Evolutionary conservation across 2,797 vertebrate genomes (phyloP), one percentile per base, ranked within the genome.

Genomic region (Acipenser transmontanus): DNA sequence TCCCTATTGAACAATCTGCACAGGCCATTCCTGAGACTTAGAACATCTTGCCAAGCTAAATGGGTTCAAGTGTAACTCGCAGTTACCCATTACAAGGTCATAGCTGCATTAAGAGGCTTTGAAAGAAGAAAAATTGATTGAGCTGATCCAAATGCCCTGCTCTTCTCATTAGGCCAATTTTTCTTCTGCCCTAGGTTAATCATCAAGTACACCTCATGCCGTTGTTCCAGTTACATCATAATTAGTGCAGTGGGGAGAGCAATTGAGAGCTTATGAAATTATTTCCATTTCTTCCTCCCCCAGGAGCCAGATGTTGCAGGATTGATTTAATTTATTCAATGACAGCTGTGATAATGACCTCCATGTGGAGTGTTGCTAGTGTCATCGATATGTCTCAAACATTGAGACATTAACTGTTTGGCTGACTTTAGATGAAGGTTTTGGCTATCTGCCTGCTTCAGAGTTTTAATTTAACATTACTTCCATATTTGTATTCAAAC

Each of bases 171-270:
- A 93, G 74, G 87, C 82, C 85, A 84, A 91, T 93, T 93, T 93
- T 87, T 93, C 90, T 91, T 82, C 83, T 88, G 90, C 88, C 90
- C 82, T 83, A 82, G 92, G 93, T 95, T 95, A 95, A 95, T 96
- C 91, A 91, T 89, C 88, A 90, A 89, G 85, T 88, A 90, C 81
- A 88, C 88, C 85, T 89, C 89, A 86, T 80, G 85, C 86, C 91
- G 90, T 89, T 93, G 87, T 91, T 90, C 87, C 84, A 85, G 85
- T 93, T 94, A 93, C 89, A 94, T 94, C 90, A 93, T 93, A 93
- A 96, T 95, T 94, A 93, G 88, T 84, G 80, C 77, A 82, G 85
- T 80, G 77, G 80, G 70, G 79, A 86, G 89, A 88, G 84, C 84
- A 87, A 84, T 86, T 78, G 85, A 82, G 82, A 81, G 74, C 82